phyloP scores from a whole-genome alignment of 2,888 invertebrate species.

The Platypus cylindrus region DNA sequence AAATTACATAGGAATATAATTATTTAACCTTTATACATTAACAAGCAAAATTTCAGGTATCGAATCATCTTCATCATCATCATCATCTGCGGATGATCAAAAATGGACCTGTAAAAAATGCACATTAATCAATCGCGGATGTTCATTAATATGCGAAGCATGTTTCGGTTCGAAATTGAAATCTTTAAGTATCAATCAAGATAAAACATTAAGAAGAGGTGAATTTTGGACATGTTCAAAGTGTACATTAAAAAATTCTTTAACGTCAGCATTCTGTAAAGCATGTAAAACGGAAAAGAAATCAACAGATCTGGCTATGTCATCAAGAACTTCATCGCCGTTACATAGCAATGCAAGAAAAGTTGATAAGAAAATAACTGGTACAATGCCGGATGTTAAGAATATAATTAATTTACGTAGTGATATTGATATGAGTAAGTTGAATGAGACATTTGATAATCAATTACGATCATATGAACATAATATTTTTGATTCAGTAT shows the following conservation, averaged over 20 bases:
- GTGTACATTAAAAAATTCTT: conserved; percentile 71
- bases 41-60: conserved; percentile 17
- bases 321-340: conserved; percentile 41
- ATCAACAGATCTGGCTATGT: conserved; percentile 32
- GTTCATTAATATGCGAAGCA: conserved; percentile 64
- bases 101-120: conserved; percentile 82
- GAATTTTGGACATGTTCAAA: conserved; percentile 70
- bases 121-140: conserved; percentile 66
- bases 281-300: conserved; percentile 56
- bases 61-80: conserved; percentile 7
- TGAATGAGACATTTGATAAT: background rate
- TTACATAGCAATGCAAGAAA: conserved; percentile 28
- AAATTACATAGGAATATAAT: background rate
- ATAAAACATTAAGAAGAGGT: conserved; percentile 56
- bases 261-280: conserved; percentile 52
- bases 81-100: conserved; percentile 31
- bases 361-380: conserved; percentile 14
- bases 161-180: conserved; percentile 76
- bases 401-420: conserved; percentile 20
- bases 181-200: conserved; percentile 49
- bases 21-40: conserved; percentile 1
- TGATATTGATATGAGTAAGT: conserved; percentile 23
- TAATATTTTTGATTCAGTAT: conserved; percentile 13
- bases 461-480: background rate
- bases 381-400: conserved; percentile 10